These are phyloP conservation scores for Spheniscus humboldti DNA, from an alignment of 2,797 vertebrate genomes.

Conservation along the genomic window DNA sequence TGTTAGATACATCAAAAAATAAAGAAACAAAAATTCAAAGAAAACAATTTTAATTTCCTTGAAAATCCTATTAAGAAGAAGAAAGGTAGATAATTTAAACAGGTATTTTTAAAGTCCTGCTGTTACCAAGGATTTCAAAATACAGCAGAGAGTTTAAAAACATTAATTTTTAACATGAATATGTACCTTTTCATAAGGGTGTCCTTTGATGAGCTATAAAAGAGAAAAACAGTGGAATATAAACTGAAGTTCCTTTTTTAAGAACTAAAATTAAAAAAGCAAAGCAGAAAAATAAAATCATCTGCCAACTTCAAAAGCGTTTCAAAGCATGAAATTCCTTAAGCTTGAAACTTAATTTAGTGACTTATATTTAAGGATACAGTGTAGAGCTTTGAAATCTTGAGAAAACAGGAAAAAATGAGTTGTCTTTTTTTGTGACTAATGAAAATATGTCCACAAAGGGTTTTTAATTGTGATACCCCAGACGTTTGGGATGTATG, in stretches of 20 bases:
- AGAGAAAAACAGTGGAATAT: background rate
- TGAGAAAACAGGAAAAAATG: slow-evolving; percentile 11
- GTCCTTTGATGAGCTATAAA: background rate
- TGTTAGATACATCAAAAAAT: background rate
- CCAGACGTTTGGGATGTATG: background rate
- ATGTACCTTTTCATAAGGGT: background rate
- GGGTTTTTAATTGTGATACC: background rate
- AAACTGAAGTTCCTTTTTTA: background rate
- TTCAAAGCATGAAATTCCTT: slow-evolving; percentile 16
- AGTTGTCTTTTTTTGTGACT: background rate
- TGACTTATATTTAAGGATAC: slow-evolving; percentile 3
- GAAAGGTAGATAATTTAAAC: background rate
- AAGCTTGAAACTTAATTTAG: slow-evolving; percentile 7
- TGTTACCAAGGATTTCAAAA: background rate
- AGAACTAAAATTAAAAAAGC: background rate
- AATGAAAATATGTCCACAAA: background rate
- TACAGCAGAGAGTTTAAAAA: background rate
- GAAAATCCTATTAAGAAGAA: background rate
- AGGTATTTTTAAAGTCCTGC: background rate
- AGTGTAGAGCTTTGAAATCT: slow-evolving; percentile 10
- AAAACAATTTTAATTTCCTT: background rate
- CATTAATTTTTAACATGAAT: background rate
- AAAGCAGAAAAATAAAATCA: background rate
- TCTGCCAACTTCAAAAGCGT: slow-evolving; percentile 14
- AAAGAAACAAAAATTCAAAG: background rate